Evolutionary conservation across 2,888 invertebrate genomes (phyloP), one percentile per base, ranked within the genome.

Genomic region (Aleiodes alternator): DNA sequence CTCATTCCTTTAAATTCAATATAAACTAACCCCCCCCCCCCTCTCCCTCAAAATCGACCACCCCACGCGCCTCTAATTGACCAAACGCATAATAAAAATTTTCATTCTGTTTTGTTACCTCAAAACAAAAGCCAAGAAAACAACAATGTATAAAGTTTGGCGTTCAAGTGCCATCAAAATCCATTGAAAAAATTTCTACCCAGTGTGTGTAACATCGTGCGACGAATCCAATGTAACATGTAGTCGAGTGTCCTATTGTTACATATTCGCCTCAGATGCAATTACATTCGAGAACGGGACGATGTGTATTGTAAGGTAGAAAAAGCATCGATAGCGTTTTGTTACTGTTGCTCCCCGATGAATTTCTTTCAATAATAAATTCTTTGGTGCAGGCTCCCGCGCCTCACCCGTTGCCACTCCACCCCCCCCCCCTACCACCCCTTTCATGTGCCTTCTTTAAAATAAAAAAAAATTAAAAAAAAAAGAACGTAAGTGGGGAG

Each of bases 41-140:
- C 68, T 38, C 38, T 38, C 38, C 3, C 8, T 23, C 1, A 23
- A 23, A 23, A 43, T 43, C 75, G 76, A 69, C 77, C 74, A 66
- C 80, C 78, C 69, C 71, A 72, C 72, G 78, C 72, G 80, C 75
- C 82, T 80, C 85, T 89, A 89, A 88, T 89, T 88, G 88, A 87
- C 87, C 85, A 85, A 87, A 88, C 87, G 81, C 56, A 68, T 68
- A 14, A 68, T 43, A 64, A 64, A 43, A 64, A 48, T 48, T 84
- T 88, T 88, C 31, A 76, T 89, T 89, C 88, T 87, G 87, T 88
- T 88, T 88, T 89, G 88, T 89, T 89, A 84, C 89, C 88, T 88
- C 87, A 84, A 87, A 86, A 88, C 88, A 89, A 89, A 83, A 85
- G 81, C 83, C 82, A 88, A 87, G 88, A 88, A 23, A 87, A 80